phyloP scores from a whole-genome alignment of 2,888 invertebrate genomes.

The Dicycla oo region DNA sequence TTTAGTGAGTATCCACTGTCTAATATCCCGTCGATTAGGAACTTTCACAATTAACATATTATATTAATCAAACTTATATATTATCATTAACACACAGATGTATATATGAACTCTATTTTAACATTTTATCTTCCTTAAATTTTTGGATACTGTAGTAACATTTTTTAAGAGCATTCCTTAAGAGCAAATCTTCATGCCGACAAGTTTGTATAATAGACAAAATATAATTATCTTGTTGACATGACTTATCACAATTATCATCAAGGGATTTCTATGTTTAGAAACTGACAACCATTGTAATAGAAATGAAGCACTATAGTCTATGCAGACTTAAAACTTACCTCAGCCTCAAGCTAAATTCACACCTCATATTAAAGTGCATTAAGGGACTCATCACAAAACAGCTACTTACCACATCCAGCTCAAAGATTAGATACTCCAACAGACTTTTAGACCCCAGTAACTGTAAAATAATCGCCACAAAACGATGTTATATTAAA shows the following conservation, averaged over 20 bases:
- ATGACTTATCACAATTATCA: not conserved
- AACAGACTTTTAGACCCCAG: conserved; percentile 30
- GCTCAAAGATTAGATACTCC: conserved; percentile 36
- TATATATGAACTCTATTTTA: too few species aligned
- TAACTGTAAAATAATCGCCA: conserved; percentile 54
- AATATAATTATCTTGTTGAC: not conserved
- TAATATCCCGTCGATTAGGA: too few species aligned
- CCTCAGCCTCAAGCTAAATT: conserved; percentile 32
- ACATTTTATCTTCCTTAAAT: too few species aligned
- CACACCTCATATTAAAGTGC: conserved; percentile 31
- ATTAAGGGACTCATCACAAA: conserved; percentile 21
- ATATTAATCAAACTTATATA: too few species aligned
- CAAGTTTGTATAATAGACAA: not conserved
- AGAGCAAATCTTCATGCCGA: too few species aligned
- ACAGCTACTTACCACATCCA: conserved; percentile 5
- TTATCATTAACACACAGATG: too few species aligned
- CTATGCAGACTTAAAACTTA: not conserved
- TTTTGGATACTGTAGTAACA: too few species aligned
- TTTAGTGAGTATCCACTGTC: too few species aligned
- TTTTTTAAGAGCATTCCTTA: too few species aligned
- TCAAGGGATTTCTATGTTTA: not conserved
- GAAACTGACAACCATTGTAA: not conserved
- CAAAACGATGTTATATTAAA: conserved; percentile 53
- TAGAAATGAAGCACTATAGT: not conserved
- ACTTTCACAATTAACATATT: too few species aligned